These are phyloP conservation scores for Proisotoma minuta DNA, from an alignment of 2,888 invertebrate species.

Conservation along the genomic window DNA sequence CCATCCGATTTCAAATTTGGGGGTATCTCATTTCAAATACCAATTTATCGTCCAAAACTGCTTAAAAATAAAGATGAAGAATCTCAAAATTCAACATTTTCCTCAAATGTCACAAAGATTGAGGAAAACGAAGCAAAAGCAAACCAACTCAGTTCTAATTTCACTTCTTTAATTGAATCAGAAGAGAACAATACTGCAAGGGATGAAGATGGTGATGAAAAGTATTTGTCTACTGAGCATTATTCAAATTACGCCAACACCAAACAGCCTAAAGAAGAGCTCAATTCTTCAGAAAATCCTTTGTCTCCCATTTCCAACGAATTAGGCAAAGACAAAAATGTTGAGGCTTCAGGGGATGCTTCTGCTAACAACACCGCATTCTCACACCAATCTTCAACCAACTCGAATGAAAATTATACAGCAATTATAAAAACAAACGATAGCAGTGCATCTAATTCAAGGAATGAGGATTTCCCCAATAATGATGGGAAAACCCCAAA, in stretches of 20 bases:
- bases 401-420: not conserved
- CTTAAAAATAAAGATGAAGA: not conserved
- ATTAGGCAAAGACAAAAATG: not conserved
- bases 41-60: conserved; percentile 28
- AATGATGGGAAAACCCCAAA: conserved; percentile 7
- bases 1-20: conserved; percentile 31
- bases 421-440: not conserved
- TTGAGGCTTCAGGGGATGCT: not conserved
- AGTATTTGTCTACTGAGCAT: not conserved
- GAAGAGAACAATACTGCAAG: not conserved
- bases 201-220: not conserved
- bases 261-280: not conserved
- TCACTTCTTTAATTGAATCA: conserved; percentile 12
- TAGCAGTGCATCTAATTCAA: not conserved
- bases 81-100: not conserved
- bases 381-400: not conserved
- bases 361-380: not conserved
- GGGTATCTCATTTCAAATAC: conserved; percentile 36
- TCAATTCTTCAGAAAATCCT: not conserved
- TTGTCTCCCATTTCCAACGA: not conserved
- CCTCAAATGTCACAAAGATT: no score
- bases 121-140: conserved; percentile 9
- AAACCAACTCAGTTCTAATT: conserved; percentile 8
- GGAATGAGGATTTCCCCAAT: not conserved
- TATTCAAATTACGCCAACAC: conserved; percentile 13